Conservation (phyloP, 2,888 invertebrate species). For the Resseliella maxima region DNA sequence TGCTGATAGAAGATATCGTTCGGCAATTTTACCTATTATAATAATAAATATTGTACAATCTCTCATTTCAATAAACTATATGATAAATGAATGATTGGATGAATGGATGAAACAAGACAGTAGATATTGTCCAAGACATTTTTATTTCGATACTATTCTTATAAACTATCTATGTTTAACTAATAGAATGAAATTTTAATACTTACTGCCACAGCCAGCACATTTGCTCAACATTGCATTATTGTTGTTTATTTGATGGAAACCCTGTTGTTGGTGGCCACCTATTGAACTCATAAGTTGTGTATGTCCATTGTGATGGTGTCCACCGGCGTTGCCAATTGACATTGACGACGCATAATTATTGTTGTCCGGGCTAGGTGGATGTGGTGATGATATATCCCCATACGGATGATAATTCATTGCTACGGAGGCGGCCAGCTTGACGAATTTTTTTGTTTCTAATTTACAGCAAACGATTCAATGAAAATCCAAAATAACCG, state of each 20-base stretch:
- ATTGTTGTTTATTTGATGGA: slow-evolving; percentile 64
- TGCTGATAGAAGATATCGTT: slow-evolving; percentile 90
- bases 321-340: slow-evolving; percentile 64
- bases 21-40: slow-evolving; percentile 79
- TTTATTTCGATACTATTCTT: too few relatives aligned
- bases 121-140: too few relatives aligned
- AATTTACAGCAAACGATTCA: not conserved
- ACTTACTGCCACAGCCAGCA: slow-evolving; percentile 85
- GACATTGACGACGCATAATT: slow-evolving; percentile 71
- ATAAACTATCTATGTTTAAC: too few relatives aligned
- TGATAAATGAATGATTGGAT: too few relatives aligned
- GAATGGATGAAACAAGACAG: too few relatives aligned
- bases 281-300: slow-evolving; percentile 58
- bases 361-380: slow-evolving; percentile 79
- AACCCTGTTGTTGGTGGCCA: slow-evolving; percentile 58
- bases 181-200: not conserved
- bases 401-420: slow-evolving; percentile 92
- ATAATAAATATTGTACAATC: not conserved
- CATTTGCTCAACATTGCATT: slow-evolving; percentile 77
- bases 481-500: not conserved
- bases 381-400: slow-evolving; percentile 83
- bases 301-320: slow-evolving; percentile 68
- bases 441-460: slow-evolving; percentile 70
- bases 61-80: too few relatives aligned
- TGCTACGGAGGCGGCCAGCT: slow-evolving; percentile 88